Percentiles rank a stretch among this genome's conserved stretches.
Evolutionary conservation across 2,113 vertebrate genomes (phyloP).

Genomic region (Vimba vimba): DNA sequence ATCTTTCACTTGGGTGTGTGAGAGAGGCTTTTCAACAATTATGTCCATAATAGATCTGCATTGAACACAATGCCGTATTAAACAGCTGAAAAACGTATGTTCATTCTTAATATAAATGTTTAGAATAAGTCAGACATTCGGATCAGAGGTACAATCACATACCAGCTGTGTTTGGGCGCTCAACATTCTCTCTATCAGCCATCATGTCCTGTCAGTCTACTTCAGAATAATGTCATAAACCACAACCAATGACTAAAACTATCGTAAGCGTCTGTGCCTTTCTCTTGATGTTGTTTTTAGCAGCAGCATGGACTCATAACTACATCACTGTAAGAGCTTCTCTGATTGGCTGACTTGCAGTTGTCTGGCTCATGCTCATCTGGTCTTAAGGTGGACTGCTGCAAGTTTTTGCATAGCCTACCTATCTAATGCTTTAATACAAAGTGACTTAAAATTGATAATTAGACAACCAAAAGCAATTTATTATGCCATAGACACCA

Average conservation of each 20-base stretch:
- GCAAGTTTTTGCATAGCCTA: neutral
- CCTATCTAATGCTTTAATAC: neutral
- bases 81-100: neutral
- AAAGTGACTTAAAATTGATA: neutral
- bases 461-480: neutral
- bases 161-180: slow-evolving; percentile 72
- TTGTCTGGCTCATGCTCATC: slow-evolving; percentile 38
- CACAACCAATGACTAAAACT: slow-evolving; percentile 51
- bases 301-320: neutral
- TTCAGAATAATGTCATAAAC: neutral
- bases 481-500: neutral
- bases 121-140: neutral
- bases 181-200: slow-evolving; percentile 68
- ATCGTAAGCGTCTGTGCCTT: neutral
- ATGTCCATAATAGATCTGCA: neutral
- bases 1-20: neutral
- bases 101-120: neutral
- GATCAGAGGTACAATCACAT: slow-evolving; percentile 16
- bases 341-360: slow-evolving; percentile 49
- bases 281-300: neutral
- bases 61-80: neutral
- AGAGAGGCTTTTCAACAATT: neutral
- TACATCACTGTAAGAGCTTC: neutral
- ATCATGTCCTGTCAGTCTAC: slow-evolving; percentile 52
- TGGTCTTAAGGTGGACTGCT: slow-evolving; percentile 38